A percentile compares a stretch with the other conserved stretches of the same genome.
Evolutionary conservation across 1,140 invertebrate genomes (phyloP).

Genomic region (Magallana gigas): DNA sequence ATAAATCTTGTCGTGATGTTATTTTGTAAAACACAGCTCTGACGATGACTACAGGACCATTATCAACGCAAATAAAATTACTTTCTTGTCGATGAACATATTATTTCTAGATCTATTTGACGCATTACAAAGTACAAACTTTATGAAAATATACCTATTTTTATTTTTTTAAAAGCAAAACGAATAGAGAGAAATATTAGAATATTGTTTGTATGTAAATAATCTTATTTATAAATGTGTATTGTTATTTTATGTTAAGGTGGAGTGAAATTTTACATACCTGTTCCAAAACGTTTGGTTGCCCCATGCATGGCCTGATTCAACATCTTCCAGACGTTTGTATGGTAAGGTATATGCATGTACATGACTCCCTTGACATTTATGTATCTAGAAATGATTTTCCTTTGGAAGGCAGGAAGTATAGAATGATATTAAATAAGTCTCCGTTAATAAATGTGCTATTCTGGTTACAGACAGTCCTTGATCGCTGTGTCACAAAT

Average conservation of each 20-base stretch:
- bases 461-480: neutral
- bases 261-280: slow-evolving; percentile 77
- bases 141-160: too few species aligned
- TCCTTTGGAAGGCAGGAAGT: too few species aligned
- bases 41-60: too few species aligned
- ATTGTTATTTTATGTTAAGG: slow-evolving; percentile 60
- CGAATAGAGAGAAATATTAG: neutral
- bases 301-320: slow-evolving; percentile 78
- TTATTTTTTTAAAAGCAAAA: neutral
- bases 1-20: too few species aligned
- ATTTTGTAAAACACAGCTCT: too few species aligned
- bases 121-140: too few species aligned
- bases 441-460: too few species aligned
- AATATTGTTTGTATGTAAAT: neutral
- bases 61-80: neutral
- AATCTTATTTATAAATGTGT: neutral
- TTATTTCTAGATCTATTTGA: too few species aligned
- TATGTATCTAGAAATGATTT: too few species aligned
- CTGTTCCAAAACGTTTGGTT: slow-evolving; percentile 68
- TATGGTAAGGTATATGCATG: slow-evolving; percentile 57
- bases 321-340: slow-evolving; percentile 79
- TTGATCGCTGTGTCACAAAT: neutral
- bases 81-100: neutral
- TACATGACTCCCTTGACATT: too few species aligned
- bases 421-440: too few species aligned